These are phyloP conservation scores for Girardinus metallicus DNA, from an alignment of 2,797 vertebrate genomes.

Conservation along the genomic window DNA sequence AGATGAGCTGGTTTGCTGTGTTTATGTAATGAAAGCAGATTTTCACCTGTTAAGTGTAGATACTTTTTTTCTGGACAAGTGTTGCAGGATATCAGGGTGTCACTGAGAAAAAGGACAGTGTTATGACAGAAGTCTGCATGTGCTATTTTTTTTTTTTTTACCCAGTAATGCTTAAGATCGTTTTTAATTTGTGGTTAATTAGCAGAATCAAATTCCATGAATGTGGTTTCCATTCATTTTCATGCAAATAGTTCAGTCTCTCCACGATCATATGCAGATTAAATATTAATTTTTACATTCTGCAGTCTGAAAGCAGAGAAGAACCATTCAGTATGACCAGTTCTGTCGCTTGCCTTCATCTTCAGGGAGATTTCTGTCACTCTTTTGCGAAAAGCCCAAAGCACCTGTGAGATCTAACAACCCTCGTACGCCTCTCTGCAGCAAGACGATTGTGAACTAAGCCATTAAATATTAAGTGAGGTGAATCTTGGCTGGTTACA, in stretches of 20 bases:
- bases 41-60: conserved; percentile 18
- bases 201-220: not conserved
- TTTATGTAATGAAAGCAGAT: conserved; percentile 16
- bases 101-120: not conserved
- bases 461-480: conserved; percentile 74
- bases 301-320: not conserved
- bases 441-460: conserved; percentile 57
- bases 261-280: not conserved
- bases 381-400: conserved; percentile 64
- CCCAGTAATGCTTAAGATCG: not conserved
- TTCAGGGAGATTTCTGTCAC: conserved; percentile 48
- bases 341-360: conserved; percentile 23
- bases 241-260: not conserved
- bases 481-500: conserved; percentile 63
- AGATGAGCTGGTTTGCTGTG: conserved; percentile 32
- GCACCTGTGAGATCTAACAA: conserved; percentile 63
- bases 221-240: not conserved
- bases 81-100: conserved; percentile 1
- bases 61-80: conserved; percentile 9
- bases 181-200: not conserved
- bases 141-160: not conserved
- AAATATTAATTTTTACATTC: not conserved
- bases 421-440: conserved; percentile 36
- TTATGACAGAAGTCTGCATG: not conserved
- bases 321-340: not conserved